Percentiles rank a stretch among this genome's conserved stretches.
Conservation (phyloP, 1,140 invertebrate genomes). For the Magallana gigas region DNA sequence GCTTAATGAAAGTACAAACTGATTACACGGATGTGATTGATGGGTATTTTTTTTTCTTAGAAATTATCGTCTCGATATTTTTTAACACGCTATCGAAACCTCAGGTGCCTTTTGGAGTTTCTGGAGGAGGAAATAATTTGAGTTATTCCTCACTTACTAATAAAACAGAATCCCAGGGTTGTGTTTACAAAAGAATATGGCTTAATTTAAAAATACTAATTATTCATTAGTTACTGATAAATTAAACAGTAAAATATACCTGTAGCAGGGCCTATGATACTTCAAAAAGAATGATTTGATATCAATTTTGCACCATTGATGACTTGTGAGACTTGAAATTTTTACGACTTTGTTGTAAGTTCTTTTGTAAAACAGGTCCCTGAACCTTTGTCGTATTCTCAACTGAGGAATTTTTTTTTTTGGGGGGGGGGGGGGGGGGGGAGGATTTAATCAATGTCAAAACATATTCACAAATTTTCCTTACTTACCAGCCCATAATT, state of each 20-base stretch:
- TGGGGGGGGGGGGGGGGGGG: too few relatives aligned
- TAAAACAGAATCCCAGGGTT: not conserved
- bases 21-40: not conserved
- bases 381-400: not conserved
- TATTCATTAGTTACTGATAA: not conserved
- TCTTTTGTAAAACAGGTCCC: not conserved
- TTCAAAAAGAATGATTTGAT: not conserved
- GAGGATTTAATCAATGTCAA: not conserved
- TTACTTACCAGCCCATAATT: not conserved
- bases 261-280: not conserved
- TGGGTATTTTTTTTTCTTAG: not conserved
- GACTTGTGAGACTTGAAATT: too few relatives aligned
- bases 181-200: not conserved
- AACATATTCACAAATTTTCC: not conserved
- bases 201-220: not conserved
- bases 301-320: not conserved
- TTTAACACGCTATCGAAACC: not conserved
- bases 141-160: not conserved
- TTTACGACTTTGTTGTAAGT: too few relatives aligned
- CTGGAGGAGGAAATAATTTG: not conserved
- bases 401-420: not conserved
- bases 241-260: not conserved
- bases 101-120: not conserved
- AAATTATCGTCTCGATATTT: not conserved
- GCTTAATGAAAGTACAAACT: slow-evolving; percentile 1